phyloP scores from a whole-genome alignment of 2,113 vertebrate genomes.

The Sander vitreus region DNA sequence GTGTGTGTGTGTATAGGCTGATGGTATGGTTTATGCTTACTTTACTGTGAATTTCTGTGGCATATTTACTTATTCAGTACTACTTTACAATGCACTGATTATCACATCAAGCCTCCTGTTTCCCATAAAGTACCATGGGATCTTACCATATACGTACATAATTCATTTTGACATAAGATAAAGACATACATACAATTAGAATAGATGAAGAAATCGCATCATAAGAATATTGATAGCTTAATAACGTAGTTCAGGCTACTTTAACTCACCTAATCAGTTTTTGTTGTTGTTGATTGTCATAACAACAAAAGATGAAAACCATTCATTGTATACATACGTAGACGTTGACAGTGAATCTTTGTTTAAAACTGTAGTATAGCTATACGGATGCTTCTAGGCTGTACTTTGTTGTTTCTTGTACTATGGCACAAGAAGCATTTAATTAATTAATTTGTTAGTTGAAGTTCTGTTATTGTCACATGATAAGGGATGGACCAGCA shows the following conservation, averaged over 20 bases:
- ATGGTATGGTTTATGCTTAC: background rate
- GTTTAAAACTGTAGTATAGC: background rate
- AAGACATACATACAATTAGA: background rate
- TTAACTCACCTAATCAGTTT: background rate
- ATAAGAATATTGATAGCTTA: background rate
- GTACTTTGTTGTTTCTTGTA: background rate
- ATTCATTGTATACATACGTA: background rate
- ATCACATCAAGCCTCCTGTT: background rate
- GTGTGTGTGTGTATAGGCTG: background rate
- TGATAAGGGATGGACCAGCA: conserved; percentile 8
- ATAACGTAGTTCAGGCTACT: background rate
- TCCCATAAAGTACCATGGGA: background rate
- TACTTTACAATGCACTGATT: background rate
- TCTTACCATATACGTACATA: background rate
- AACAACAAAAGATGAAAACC: background rate
- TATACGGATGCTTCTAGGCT: background rate
- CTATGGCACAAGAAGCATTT: background rate
- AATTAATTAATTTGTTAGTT: background rate
- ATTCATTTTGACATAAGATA: background rate
- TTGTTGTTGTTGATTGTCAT: background rate
- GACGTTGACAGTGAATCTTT: background rate
- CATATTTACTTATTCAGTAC: background rate
- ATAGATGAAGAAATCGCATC: background rate
- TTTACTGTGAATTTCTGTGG: background rate
- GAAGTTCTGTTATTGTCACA: conserved; percentile 41